Percentiles rank a stretch among this genome's conserved stretches.
These are phyloP conservation scores for Myrmophylax atrothorax DNA, from an alignment of 2,113 vertebrate genomes.

Conservation along the genomic window DNA sequence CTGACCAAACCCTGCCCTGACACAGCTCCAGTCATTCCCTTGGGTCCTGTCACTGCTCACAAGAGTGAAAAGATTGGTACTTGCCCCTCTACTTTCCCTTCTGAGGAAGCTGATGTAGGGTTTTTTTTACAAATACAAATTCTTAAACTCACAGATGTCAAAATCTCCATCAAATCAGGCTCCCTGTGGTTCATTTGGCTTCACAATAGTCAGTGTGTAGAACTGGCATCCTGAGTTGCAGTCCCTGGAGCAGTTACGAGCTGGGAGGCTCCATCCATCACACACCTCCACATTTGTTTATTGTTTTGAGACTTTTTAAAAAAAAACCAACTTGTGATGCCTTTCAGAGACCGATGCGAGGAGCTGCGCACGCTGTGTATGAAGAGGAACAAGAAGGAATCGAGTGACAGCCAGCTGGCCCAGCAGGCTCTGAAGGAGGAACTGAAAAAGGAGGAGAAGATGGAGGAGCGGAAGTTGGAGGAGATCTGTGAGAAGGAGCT, in stretches of 20 bases:
- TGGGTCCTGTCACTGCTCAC: rapidly evolving
- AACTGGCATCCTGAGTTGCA: not conserved
- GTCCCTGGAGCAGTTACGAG: no score
- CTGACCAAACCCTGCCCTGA: rapidly evolving
- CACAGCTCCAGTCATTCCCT: rapidly evolving
- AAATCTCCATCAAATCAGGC: not conserved
- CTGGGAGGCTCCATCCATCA: not conserved
- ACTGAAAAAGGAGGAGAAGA: conserved; percentile 32
- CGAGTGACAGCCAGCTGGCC: conserved; percentile 71
- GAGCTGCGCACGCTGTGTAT: conserved; percentile 73
- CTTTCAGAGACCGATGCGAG: conserved; percentile 78
- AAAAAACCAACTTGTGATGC: not conserved
- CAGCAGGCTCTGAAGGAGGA: conserved; percentile 79
- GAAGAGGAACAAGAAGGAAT: conserved; percentile 51
- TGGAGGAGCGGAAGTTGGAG: conserved; percentile 77
- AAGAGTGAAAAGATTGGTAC: rapidly evolving
- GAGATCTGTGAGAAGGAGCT: conserved; percentile 83
- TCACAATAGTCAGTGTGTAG: not conserved
- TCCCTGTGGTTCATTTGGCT: not conserved
- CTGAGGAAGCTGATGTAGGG: not conserved
- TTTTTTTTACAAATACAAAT: not conserved
- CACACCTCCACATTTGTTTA: not conserved
- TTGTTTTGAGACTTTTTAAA: not conserved
- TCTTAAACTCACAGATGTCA: not conserved
- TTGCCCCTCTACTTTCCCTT: not conserved